Conservation (phyloP, 1,140 invertebrate species). For the Argopecten irradians region DNA sequence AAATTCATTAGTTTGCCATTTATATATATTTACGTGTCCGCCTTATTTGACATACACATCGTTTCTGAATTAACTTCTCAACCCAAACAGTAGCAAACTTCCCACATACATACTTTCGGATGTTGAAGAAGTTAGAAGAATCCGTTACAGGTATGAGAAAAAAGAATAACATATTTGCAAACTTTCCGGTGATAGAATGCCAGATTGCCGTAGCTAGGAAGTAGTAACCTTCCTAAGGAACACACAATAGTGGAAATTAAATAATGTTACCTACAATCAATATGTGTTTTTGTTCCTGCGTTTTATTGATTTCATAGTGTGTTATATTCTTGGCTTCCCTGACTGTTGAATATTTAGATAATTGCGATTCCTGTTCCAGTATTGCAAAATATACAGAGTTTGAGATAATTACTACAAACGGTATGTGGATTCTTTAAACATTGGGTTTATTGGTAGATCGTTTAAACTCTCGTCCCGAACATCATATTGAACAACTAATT, state of each 20-base stretch:
- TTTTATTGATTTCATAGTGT: background rate
- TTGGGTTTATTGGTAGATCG: too few relatives aligned
- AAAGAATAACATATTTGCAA: background rate
- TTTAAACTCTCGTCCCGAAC: too few relatives aligned
- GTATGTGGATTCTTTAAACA: too few relatives aligned
- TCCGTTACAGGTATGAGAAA: background rate
- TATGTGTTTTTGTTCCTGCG: background rate
- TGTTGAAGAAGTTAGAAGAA: background rate
- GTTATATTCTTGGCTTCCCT: background rate
- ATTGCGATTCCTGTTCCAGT: background rate
- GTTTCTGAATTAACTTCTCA: background rate
- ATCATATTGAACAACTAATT: too few relatives aligned
- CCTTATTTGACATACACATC: background rate
- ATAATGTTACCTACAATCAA: background rate
- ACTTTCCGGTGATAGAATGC: background rate
- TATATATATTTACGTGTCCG: background rate
- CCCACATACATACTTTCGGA: background rate
- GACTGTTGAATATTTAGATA: background rate
- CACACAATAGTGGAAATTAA: background rate
- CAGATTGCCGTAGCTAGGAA: background rate
- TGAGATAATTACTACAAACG: too few relatives aligned
- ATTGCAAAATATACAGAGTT: too few relatives aligned
- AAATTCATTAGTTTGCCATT: slow-evolving; percentile 10
- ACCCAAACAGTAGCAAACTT: background rate
- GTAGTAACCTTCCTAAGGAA: background rate